Conservation (phyloP, 2,797 vertebrate genomes). For the Parambassis ranga region DNA sequence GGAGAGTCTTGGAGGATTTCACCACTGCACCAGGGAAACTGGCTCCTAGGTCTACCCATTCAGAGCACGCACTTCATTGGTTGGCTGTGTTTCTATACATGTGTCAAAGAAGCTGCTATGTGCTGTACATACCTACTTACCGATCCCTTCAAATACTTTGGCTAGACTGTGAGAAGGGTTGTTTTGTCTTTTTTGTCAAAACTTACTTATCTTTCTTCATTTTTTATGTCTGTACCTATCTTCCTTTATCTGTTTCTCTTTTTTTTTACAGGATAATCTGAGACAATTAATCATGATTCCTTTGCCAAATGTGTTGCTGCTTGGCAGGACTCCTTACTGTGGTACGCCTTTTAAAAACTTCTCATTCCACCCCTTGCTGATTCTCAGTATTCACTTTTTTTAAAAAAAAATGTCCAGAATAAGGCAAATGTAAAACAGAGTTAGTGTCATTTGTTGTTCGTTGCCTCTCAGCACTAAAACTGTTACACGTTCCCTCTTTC, state of each 20-base stretch:
- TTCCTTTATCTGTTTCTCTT: conserved; percentile 8
- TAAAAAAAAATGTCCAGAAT: conserved; percentile 6
- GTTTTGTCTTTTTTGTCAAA: conserved; percentile 9
- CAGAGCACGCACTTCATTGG: conserved; percentile 22
- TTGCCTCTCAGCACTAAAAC: background rate
- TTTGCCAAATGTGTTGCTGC: conserved; percentile 90
- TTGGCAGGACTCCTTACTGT: conserved; percentile 89
- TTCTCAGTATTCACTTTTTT: background rate
- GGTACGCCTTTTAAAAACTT: conserved; percentile 76
- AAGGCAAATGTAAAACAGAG: background rate
- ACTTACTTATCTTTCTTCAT: conserved; percentile 19
- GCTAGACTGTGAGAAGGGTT: conserved; percentile 18
- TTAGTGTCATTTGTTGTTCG: background rate
- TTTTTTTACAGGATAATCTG: conserved; percentile 84
- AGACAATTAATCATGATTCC: conserved; percentile 93
- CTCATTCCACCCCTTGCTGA: conserved; percentile 1
- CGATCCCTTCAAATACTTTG: conserved; percentile 44
- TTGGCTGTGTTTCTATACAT: conserved; percentile 54
- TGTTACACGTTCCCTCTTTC: background rate
- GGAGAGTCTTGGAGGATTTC: conserved; percentile 34
- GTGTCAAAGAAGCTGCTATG: conserved; percentile 51
- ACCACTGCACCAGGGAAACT: conserved; percentile 33
- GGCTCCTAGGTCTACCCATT: conserved; percentile 28
- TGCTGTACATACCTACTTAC: conserved; percentile 53
- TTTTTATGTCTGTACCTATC: background rate